Percentiles rank a stretch among this genome's conserved stretches.
phyloP scores from a whole-genome alignment of 2,888 invertebrate genomes.

The Siphlonurus alternatus region DNA sequence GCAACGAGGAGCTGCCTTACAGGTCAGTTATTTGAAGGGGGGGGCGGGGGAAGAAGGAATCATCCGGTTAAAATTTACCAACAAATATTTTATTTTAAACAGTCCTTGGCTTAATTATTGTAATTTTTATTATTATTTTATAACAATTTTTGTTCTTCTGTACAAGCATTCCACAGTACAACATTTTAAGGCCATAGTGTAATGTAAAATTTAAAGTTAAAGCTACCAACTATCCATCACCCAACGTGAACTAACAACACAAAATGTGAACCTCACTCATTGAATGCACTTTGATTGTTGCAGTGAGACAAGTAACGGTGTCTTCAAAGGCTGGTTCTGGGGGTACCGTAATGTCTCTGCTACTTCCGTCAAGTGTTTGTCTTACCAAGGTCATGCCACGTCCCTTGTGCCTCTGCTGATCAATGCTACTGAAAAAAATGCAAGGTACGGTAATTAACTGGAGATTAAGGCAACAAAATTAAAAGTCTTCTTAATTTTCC shows the following conservation, averaged over 20 bases:
- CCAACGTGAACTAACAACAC: no score
- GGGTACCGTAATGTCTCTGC: conserved; percentile 52
- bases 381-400: conserved; percentile 62
- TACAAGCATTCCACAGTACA: no score
- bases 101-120: no score
- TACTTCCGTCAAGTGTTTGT: conserved; percentile 51
- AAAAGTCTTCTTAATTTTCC: no score
- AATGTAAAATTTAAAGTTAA: not conserved
- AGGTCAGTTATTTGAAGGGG: conserved; percentile 9
- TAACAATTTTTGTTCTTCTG: no score
- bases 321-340: conserved; percentile 42
- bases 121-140: no score
- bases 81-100: no score
- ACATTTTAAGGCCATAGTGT: not conserved
- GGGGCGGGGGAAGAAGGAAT: not conserved
- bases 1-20: conserved; percentile 25
- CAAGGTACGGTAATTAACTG: no score
- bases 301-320: conserved; percentile 20
- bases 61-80: no score
- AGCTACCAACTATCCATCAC: no score
- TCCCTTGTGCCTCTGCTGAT: conserved; percentile 28
- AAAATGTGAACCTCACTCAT: no score
- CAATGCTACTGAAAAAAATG: conserved; percentile 13
- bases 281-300: not conserved
- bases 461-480: no score